Conservation (phyloP, 2,888 invertebrate genomes). For the Sericinus montela region DNA sequence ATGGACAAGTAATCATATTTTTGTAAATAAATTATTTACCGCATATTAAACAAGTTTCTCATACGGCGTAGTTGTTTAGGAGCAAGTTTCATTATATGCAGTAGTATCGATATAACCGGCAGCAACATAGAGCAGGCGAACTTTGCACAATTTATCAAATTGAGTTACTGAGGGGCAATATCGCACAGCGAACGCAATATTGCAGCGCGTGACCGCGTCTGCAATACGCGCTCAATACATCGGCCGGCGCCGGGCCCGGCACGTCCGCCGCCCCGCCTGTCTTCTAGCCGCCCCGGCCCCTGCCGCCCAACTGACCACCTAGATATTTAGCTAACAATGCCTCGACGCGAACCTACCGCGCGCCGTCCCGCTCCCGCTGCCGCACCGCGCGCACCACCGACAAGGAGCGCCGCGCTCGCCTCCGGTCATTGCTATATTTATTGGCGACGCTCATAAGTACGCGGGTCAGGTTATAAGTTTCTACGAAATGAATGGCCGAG, state of each 20-base stretch:
- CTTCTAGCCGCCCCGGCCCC: slow-evolving; percentile 50
- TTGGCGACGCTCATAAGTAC: slow-evolving; percentile 80
- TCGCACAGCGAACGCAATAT: slow-evolving; percentile 77
- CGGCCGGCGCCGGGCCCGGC: slow-evolving; percentile 72
- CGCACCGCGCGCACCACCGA: slow-evolving; percentile 39
- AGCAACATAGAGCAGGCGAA: slow-evolving; percentile 61
- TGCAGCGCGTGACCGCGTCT: slow-evolving; percentile 80
- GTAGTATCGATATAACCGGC: slow-evolving; percentile 53
- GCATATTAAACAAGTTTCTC: not conserved
- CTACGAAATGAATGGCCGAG: slow-evolving; percentile 75
- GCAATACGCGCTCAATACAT: slow-evolving; percentile 80
- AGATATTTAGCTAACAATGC: slow-evolving; percentile 79
- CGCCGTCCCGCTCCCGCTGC: slow-evolving; percentile 55
- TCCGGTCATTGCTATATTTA: slow-evolving; percentile 79
- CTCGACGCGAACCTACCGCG: slow-evolving; percentile 52
- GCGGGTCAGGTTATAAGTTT: slow-evolving; percentile 79
- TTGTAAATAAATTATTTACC: too few species aligned
- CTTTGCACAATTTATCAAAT: slow-evolving; percentile 78
- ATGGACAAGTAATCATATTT: too few species aligned
- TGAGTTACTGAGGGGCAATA: slow-evolving; percentile 78
- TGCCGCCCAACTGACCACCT: slow-evolving; percentile 61
- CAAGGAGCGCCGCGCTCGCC: slow-evolving; percentile 56
- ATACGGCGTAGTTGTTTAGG: not conserved
- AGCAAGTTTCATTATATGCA: slow-evolving; percentile 30
- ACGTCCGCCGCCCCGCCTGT: slow-evolving; percentile 65